A percentile compares a stretch with the other conserved stretches of the same genome.
Conservation (phyloP, 2,888 invertebrate species). For the Poecilobothrus nobilitatus region DNA sequence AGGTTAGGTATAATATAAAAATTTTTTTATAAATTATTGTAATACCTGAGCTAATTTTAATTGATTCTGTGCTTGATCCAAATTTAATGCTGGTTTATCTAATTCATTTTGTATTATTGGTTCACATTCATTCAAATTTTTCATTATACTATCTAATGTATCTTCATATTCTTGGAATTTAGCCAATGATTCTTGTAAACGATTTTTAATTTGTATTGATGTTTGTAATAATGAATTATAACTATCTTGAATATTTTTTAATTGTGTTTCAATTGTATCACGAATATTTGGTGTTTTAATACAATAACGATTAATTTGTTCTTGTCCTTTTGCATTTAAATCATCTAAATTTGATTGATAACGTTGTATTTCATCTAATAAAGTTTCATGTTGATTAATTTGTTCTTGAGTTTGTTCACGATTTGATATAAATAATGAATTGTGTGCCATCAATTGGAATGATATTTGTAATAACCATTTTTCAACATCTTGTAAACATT, state of each 20-base stretch:
- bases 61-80: constrained; percentile 62
- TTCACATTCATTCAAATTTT: constrained; percentile 71
- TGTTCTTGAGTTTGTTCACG: constrained; percentile 86
- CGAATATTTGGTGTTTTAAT: constrained; percentile 62
- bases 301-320: constrained; percentile 74
- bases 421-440: constrained; percentile 84
- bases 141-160: constrained; percentile 74
- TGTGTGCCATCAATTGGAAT: constrained; percentile 92
- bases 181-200: constrained; percentile 75
- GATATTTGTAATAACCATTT: constrained; percentile 93
- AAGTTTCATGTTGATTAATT: constrained; percentile 73
- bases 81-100: constrained; percentile 63
- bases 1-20: constrained; percentile 15
- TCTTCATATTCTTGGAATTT: constrained; percentile 93
- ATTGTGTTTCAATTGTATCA: constrained; percentile 71
- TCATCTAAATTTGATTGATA: constrained; percentile 75
- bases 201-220: constrained; percentile 81
- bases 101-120: constrained; percentile 64
- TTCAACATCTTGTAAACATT: constrained; percentile 84
- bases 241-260: constrained; percentile 86
- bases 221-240: constrained; percentile 83
- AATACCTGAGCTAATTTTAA: constrained; percentile 61
- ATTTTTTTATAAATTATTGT: constrained; percentile 2
- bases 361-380: constrained; percentile 69
- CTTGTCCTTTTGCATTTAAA: constrained; percentile 71